A percentile compares a stretch with the other conserved stretches of the same genome.
Evolutionary conservation across 2,113 vertebrate species (phyloP).

Genomic region (Pteronura brasiliensis): DNA sequence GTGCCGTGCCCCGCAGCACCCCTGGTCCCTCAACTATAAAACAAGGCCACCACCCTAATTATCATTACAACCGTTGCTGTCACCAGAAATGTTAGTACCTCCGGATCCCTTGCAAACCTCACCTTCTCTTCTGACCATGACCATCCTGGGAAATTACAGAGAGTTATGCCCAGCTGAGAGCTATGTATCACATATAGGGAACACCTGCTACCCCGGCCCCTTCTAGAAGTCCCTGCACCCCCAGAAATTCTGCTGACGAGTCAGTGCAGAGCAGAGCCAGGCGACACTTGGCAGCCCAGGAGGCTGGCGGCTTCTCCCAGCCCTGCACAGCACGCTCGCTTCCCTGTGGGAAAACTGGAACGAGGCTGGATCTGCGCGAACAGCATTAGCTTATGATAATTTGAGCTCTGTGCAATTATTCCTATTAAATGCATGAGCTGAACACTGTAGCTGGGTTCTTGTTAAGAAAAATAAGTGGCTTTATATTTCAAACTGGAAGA

Average conservation of each 20-base stretch:
- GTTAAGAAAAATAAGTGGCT: slow-evolving; percentile 59
- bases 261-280: not conserved
- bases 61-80: not conserved
- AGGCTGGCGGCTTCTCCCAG: not conserved
- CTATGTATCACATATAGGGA: not conserved
- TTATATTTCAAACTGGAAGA: slow-evolving; percentile 71
- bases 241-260: not conserved
- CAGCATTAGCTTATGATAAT: slow-evolving; percentile 18
- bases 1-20: not conserved
- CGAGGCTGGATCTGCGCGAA: not conserved
- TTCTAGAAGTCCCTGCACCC: not conserved
- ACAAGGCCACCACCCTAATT: not conserved
- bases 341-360: not conserved
- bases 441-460: slow-evolving; percentile 47
- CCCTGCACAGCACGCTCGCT: not conserved
- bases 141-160: not conserved
- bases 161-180: not conserved
- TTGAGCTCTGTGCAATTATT: slow-evolving; percentile 56
- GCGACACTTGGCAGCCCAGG: accelerated
- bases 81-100: not conserved
- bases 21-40: not conserved
- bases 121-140: not conserved
- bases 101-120: not conserved
- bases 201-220: not conserved
- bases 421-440: slow-evolving; percentile 65